A percentile compares a stretch with the other conserved stretches of the same genome.
These are phyloP conservation scores for Sycophila sp. DNA, from an alignment of 1,140 invertebrate species.

Conservation along the genomic window DNA sequence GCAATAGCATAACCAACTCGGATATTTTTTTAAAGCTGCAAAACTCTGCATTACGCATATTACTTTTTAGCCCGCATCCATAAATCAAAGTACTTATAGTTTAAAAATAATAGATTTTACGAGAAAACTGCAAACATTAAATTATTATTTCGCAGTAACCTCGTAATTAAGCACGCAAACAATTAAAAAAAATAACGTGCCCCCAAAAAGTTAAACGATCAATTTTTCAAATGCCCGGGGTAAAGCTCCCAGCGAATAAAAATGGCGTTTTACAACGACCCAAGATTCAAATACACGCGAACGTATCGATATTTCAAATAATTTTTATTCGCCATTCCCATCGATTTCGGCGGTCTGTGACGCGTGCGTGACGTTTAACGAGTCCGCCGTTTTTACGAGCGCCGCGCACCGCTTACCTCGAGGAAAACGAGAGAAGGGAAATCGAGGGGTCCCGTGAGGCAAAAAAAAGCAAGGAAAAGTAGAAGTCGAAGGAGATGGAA, in stretches of 20 bases:
- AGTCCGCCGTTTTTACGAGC: slow-evolving; percentile 6
- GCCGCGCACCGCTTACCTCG: background rate
- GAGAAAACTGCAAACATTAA: background rate
- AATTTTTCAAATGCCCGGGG: background rate
- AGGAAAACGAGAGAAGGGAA: background rate
- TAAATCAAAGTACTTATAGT: background rate
- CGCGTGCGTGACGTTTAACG: background rate
- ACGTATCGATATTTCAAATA: slow-evolving; percentile 18
- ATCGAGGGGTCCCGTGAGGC: background rate
- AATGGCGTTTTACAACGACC: background rate
- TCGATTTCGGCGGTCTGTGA: background rate
- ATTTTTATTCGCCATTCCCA: slow-evolving; percentile 6
- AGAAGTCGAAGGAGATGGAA: background rate
- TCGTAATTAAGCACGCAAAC: background rate
- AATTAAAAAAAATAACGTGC: background rate
- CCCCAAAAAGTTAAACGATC: background rate
- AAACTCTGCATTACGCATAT: too few species aligned
- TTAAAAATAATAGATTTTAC: background rate
- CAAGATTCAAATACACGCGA: slow-evolving; percentile 9
- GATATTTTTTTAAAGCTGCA: too few species aligned
- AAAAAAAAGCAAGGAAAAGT: background rate
- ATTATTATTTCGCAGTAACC: background rate
- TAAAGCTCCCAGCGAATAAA: background rate
- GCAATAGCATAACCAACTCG: too few species aligned
- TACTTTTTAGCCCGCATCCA: too few species aligned